Evolutionary conservation across 2,113 vertebrate genomes (phyloP), one percentile per base, ranked within the genome.

Genomic region (Copsychus sechellarum): DNA sequence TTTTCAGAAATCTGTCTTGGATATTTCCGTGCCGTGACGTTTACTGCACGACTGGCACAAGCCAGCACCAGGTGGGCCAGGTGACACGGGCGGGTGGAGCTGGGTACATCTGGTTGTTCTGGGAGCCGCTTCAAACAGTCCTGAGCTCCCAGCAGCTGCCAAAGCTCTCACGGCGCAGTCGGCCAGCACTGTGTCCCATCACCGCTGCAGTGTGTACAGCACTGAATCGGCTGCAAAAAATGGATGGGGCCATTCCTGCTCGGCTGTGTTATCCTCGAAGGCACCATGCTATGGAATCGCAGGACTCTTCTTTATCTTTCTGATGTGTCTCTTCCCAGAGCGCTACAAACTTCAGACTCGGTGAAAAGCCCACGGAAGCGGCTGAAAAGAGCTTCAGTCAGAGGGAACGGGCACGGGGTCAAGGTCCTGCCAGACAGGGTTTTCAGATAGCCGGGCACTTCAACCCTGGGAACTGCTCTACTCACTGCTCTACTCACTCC

Each of bases 161-260:
- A 14, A 12, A 47, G 8, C 10, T 11, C 0, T 33, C 64, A 7
- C 3, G 1, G 24, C 33, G 5, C 29, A 2, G 1, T 5, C 14
- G 17, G 15, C 40, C 69, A 38, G 33, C 3, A 0, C 64, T 12
- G 53, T 31, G 66, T 72, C 23, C 57, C 1, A 0, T 17, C 50
- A 24, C 57, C 0, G 0, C 29, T 26, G 54, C 34, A n/a, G n/a
- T 9, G 0, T 1, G 14, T 10, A 5, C 5, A 5, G 5, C 9
- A 16, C 31, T 1, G 2, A 36, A n/a, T 4, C 2, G 5, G 20
- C 40, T 6, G 10, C 64, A 28, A 25, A 45, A 40, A 53, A 16
- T 0, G 12, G n/a, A 26, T 4, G 45, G 28, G 48, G 10, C 26
- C 11, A 4, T 24, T 84, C 24, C 33, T 15, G 50, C 36, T 47